phyloP scores from a whole-genome alignment of 1,140 invertebrate species.

The Sycophila sp. region DNA sequence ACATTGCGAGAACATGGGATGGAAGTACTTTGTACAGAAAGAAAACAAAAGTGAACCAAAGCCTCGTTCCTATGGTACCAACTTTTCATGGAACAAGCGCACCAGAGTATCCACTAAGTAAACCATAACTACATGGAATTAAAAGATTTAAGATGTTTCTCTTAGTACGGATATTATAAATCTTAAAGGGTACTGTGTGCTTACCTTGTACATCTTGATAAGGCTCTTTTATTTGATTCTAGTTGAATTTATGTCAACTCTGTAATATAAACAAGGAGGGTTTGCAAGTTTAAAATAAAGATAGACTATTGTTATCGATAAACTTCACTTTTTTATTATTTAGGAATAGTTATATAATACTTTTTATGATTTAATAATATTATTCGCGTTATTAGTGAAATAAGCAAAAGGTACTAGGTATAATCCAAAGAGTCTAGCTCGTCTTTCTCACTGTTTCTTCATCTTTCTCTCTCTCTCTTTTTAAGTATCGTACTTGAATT shows the following conservation, averaged over 20 bases:
- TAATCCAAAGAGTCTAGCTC: constrained; percentile 41
- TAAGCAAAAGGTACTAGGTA: constrained; percentile 44
- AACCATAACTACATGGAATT: constrained; percentile 42
- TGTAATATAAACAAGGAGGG: background rate
- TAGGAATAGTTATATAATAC: constrained; percentile 52
- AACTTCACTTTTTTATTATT: constrained; percentile 52
- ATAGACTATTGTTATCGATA: constrained; percentile 39
- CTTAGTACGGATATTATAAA: background rate
- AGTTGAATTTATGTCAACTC: background rate
- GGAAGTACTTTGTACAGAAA: constrained; percentile 85
- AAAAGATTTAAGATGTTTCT: constrained; percentile 5
- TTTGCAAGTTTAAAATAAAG: constrained; percentile 4
- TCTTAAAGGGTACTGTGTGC: background rate
- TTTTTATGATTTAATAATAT: constrained; percentile 44
- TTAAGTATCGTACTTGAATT: constrained; percentile 42
- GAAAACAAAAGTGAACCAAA: constrained; percentile 69
- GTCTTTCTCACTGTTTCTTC: constrained; percentile 31
- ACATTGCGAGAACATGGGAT: constrained; percentile 96
- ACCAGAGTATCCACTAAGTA: constrained; percentile 95
- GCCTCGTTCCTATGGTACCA: constrained; percentile 91
- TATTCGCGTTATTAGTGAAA: constrained; percentile 44
- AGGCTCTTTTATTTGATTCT: background rate
- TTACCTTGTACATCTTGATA: background rate
- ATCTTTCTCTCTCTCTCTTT: constrained; percentile 22
- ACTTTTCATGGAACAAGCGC: constrained; percentile 97